Percentiles rank a stretch among this genome's conserved stretches.
Conservation (phyloP, 2,888 invertebrate species). For the Sinohyriopsis cumingii region DNA sequence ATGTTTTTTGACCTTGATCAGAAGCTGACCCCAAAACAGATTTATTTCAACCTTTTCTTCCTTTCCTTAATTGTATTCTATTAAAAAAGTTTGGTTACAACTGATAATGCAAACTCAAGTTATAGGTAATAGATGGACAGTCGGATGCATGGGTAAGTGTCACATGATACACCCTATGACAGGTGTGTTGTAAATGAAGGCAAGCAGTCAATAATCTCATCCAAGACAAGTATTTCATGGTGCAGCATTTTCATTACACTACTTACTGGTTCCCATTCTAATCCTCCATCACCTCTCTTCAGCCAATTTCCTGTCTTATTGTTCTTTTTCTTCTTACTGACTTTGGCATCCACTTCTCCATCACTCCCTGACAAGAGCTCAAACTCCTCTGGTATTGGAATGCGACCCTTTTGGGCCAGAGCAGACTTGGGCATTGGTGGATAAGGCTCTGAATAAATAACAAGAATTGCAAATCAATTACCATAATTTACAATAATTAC, state of each 20-base stretch:
- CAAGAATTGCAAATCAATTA: not conserved
- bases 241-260: not conserved
- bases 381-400: conserved; percentile 54
- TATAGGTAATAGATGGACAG: too few relatives aligned
- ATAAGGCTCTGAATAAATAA: conserved; percentile 53
- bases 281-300: conserved; percentile 43
- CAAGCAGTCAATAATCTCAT: not conserved
- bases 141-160: too few relatives aligned
- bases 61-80: too few relatives aligned
- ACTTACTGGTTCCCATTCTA: conserved; percentile 66
- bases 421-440: conserved; percentile 66
- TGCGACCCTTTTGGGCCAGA: conserved; percentile 55
- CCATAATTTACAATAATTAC: not conserved
- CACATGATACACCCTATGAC: too few relatives aligned
- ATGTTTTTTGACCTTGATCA: too few relatives aligned
- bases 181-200: too few relatives aligned
- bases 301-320: conserved; percentile 26
- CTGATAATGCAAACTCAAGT: too few relatives aligned
- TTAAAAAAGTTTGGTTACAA: too few relatives aligned
- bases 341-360: conserved; percentile 2
- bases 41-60: too few relatives aligned
- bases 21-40: too few relatives aligned
- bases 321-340: conserved; percentile 32
- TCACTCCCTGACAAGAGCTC: conserved; percentile 20
- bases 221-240: too few relatives aligned